phyloP scores from a whole-genome alignment of 2,888 invertebrate genomes.

The Lamellibrachia columna region DNA sequence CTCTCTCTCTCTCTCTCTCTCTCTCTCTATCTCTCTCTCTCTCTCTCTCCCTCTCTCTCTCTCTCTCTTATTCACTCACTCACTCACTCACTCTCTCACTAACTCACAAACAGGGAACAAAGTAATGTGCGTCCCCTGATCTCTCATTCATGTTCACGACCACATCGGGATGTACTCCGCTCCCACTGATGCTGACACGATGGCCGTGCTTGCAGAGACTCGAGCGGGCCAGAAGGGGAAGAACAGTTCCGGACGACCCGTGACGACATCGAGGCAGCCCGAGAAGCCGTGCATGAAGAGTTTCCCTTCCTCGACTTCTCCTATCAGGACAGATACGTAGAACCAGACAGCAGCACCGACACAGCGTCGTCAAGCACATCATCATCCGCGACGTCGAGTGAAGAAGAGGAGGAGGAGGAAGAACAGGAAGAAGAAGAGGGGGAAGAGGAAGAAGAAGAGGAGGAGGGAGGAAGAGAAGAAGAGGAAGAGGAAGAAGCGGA shows the following conservation, averaged over 20 bases:
- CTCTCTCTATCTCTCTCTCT: neutral
- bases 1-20: too few species aligned
- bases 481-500: neutral
- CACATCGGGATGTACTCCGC: neutral
- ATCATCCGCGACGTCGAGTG: neutral
- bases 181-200: neutral
- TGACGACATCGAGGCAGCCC: slow-evolving; percentile 3
- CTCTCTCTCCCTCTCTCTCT: slow-evolving; percentile 28
- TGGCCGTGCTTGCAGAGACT: neutral
- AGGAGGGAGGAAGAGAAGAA: neutral
- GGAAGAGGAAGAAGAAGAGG: neutral
- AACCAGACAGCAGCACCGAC: neutral
- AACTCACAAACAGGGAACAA: neutral
- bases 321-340: neutral
- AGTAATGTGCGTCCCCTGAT: neutral
- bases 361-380: neutral
- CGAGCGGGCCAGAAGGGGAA: neutral
- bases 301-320: neutral
- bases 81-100: slow-evolving; percentile 9
- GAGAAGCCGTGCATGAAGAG: neutral
- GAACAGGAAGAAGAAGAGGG: neutral
- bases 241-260: neutral
- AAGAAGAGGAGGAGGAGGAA: neutral
- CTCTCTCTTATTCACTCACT: neutral
- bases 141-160: neutral